Evolutionary conservation across 2,888 invertebrate species (phyloP), one percentile per base, ranked within the genome.

Genomic region (Nasonia oneida): DNA sequence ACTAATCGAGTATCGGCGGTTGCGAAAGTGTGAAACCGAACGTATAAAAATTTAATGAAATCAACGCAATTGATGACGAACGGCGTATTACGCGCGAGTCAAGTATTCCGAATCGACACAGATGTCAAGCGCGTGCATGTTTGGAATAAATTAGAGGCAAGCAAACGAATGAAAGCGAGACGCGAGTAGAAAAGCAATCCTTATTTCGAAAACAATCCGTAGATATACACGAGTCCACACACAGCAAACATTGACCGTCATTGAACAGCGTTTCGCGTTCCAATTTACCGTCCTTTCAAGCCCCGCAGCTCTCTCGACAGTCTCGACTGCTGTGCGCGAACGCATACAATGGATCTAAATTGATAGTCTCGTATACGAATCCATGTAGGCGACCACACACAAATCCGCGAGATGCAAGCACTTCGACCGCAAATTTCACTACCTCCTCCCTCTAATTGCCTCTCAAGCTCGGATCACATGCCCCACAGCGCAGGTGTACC

Each of bases 201-300:
- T 70, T 75, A 67, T n/a, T 83, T 71, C 73, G 14, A n/a, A 74
- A 61, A 74, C 73, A 23, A n/a, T 61, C 12, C 3, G 47, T 47
- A n/a, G 37, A 77, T 78, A 37, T 37, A 37, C 37, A 47, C n/a
- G 57, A 23, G 14, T 15, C 29, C 50, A 18, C 57, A 42, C 18
- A 18, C 18, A 23, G 39, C 53, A 75, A 80, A n/a, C 33, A 77
- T 71, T 83, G 82, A 82, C 86, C 79, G 78, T 83, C 86, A 86
- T 79, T 70, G 70, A 76, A 86, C 83, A 57, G 83, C 71, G 57
- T 75, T 75, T 80, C 70, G 47, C 71, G 76, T 71, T 75, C 61
- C 71, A 80, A 86, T 86, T 86, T 70, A 75, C 53, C 71, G 78
- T 83, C 57, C 79, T 70, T 79, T 83, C n/a, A 78, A 78, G 8